Evolutionary conservation across 2,113 vertebrate genomes (phyloP).

Genomic region (Psophia crepitans): DNA sequence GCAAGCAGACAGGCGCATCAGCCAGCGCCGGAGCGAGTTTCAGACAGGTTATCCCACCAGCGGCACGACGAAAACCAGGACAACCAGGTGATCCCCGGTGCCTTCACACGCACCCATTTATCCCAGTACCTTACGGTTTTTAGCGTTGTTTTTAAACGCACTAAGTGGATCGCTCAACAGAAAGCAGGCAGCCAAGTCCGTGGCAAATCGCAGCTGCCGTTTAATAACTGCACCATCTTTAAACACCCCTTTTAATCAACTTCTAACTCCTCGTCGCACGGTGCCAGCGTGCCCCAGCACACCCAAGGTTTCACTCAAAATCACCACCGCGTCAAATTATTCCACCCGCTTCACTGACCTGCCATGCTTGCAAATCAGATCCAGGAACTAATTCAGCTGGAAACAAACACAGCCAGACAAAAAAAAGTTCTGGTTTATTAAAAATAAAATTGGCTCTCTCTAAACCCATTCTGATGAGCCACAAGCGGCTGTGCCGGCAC

Average conservation of each 20-base stretch:
- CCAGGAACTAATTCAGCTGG: background rate
- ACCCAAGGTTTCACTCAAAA: background rate
- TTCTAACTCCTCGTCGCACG: background rate
- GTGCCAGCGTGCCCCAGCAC: background rate
- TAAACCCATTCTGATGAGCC: background rate
- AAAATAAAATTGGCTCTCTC: background rate
- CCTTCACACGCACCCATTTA: fast-evolving
- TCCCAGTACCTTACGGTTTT: background rate
- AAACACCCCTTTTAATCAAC: background rate
- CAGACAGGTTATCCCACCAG: background rate
- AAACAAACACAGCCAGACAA: background rate
- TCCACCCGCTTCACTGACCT: background rate
- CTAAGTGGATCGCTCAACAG: background rate
- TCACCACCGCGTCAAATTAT: background rate
- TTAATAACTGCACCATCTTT: background rate
- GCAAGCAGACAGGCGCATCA: background rate
- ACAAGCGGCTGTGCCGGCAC: background rate
- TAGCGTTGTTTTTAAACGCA: background rate
- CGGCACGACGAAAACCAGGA: background rate
- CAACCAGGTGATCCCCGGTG: fast-evolving
- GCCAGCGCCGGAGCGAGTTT: background rate
- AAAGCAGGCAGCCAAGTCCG: background rate
- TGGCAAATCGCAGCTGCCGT: background rate
- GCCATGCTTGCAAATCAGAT: background rate
- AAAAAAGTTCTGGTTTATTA: background rate